phyloP scores from a whole-genome alignment of 1,140 invertebrate species.

The Heliconius himera region DNA sequence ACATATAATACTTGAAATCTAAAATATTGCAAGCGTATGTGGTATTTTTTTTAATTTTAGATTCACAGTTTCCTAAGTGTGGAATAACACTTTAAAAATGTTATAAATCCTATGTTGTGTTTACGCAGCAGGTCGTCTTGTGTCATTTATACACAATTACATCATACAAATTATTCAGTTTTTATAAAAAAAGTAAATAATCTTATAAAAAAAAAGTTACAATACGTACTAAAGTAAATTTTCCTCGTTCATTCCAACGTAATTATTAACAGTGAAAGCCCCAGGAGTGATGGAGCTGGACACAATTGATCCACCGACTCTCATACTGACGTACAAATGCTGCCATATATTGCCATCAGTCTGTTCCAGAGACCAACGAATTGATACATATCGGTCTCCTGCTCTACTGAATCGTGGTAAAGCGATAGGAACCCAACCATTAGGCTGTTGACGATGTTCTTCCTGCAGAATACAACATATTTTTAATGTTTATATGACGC shows the following conservation, averaged over 20 bases:
- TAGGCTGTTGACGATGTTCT: slow-evolving; percentile 63
- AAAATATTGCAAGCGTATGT: too few relatives aligned
- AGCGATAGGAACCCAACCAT: slow-evolving; percentile 74
- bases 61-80: neutral
- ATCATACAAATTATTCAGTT: too few relatives aligned
- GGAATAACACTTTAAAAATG: too few relatives aligned
- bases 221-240: slow-evolving; percentile 62
- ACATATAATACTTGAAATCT: too few relatives aligned
- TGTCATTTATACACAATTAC: too few relatives aligned
- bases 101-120: too few relatives aligned
- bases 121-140: too few relatives aligned
- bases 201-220: neutral
- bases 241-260: slow-evolving; percentile 72
- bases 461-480: slow-evolving; percentile 48
- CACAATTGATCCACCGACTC: slow-evolving; percentile 55
- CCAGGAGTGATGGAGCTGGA: slow-evolving; percentile 69
- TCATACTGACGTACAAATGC: slow-evolving; percentile 71
- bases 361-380: slow-evolving; percentile 61
- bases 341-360: slow-evolving; percentile 69
- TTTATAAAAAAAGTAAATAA: too few relatives aligned
- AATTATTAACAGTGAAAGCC: slow-evolving; percentile 72
- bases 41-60: neutral
- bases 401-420: slow-evolving; percentile 66
- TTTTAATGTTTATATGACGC: neutral
- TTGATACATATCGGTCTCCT: slow-evolving; percentile 65